These are phyloP conservation scores for Electrona antarctica DNA, from an alignment of 2,113 vertebrate species.

Conservation along the genomic window DNA sequence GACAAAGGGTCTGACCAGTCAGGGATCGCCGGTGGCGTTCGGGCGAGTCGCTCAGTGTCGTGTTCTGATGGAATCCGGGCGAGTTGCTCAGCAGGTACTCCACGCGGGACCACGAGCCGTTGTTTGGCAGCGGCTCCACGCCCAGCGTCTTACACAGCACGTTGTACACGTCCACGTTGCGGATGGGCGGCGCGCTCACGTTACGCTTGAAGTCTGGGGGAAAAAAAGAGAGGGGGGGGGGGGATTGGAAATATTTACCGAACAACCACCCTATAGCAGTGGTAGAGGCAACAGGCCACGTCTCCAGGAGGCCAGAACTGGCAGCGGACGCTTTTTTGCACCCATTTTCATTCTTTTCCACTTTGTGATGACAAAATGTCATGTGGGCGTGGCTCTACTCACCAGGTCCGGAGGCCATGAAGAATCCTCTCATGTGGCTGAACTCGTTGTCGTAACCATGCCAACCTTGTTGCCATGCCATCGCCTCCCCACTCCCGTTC, in stretches of 20 bases:
- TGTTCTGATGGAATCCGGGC: slow-evolving; percentile 3
- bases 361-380: too few species aligned
- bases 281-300: too few species aligned
- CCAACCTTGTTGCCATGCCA: slow-evolving; percentile 92
- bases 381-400: slow-evolving; percentile 30
- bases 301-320: too few species aligned
- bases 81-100: slow-evolving; percentile 74
- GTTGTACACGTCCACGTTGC: slow-evolving; percentile 91
- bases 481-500: slow-evolving; percentile 80
- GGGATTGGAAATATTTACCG: too few species aligned
- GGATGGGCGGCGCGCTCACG: slow-evolving; percentile 84
- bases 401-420: slow-evolving; percentile 93
- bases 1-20: not conserved
- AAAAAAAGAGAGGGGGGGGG: too few species aligned
- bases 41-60: slow-evolving; percentile 15
- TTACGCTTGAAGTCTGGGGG: slow-evolving; percentile 88
- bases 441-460: slow-evolving; percentile 96
- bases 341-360: too few species aligned
- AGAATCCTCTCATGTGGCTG: slow-evolving; percentile 91
- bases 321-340: too few species aligned
- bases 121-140: slow-evolving; percentile 88
- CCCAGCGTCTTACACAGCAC: slow-evolving; percentile 87
- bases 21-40: slow-evolving; percentile 15
- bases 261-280: too few species aligned
- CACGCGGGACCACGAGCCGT: slow-evolving; percentile 94